phyloP scores from a whole-genome alignment of 2,888 invertebrate species.

The Eilema depressum region DNA sequence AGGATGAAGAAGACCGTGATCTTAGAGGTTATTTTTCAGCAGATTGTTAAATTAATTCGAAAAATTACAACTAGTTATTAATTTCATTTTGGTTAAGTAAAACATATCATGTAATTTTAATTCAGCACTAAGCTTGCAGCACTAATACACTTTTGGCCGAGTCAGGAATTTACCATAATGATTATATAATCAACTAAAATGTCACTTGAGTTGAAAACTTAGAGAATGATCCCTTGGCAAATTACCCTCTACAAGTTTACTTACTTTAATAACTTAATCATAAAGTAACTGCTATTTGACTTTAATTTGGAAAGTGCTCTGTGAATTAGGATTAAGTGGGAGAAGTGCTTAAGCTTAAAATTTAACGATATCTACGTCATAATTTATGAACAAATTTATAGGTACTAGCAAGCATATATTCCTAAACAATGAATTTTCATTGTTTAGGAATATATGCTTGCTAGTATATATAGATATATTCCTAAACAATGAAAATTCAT shows the following conservation, averaged over 20 bases:
- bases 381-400: neutral
- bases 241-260: conserved; percentile 30
- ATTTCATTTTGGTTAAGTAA: neutral
- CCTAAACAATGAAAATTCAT: no score
- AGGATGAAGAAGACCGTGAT: no score
- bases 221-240: conserved; percentile 22
- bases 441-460: no score
- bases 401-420: neutral
- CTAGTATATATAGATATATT: no score
- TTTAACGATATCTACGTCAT: neutral
- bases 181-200: conserved; percentile 47
- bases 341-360: neutral
- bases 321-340: neutral
- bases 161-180: conserved; percentile 22
- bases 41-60: neutral
- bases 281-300: neutral
- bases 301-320: conserved; percentile 3
- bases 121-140: neutral
- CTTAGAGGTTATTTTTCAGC: neutral
- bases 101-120: neutral
- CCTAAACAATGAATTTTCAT: no score
- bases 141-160: neutral
- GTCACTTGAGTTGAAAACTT: conserved; percentile 46
- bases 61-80: no score
- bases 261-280: conserved; percentile 8